A percentile compares a stretch with the other conserved stretches of the same genome.
Conservation (phyloP, 2,113 vertebrate genomes). For the Lethenteron reissneri region DNA sequence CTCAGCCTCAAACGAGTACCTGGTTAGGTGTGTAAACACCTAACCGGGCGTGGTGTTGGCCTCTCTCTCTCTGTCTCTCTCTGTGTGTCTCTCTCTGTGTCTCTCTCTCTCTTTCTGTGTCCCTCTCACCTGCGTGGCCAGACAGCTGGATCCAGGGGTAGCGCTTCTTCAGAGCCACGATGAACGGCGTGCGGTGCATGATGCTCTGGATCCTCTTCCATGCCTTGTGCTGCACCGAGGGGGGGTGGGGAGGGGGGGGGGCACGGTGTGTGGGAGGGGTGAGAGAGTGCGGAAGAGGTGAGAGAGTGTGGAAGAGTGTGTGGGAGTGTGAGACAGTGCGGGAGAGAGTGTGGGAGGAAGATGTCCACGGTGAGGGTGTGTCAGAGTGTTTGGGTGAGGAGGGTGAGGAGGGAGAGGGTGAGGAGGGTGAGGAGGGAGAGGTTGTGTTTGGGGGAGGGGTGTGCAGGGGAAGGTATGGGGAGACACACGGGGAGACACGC, state of each 20-base stretch:
- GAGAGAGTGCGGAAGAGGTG: neutral
- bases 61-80: neutral
- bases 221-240: neutral
- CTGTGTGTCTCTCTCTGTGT: conserved; percentile 5
- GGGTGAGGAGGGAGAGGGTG: neutral
- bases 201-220: conserved; percentile 4
- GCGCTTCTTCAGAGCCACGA: conserved; percentile 5
- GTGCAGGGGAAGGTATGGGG: neutral
- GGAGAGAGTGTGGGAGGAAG: conserved; percentile 1
- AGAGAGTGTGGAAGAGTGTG: neutral
- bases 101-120: neutral
- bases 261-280: neutral
- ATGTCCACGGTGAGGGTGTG: neutral
- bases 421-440: neutral
- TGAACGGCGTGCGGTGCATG: neutral
- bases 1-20: no score
- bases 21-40: no score
- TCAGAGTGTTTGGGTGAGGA: neutral
- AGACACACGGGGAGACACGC: neutral
- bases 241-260: neutral
- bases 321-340: neutral
- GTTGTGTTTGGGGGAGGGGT: neutral
- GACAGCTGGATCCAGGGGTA: conserved; percentile 5
- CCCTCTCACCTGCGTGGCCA: conserved; percentile 4
- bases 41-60: no score